A percentile compares a stretch with the other conserved stretches of the same genome.
These are phyloP conservation scores for Staurois parvus DNA, from an alignment of 2,797 vertebrate species.

Conservation along the genomic window DNA sequence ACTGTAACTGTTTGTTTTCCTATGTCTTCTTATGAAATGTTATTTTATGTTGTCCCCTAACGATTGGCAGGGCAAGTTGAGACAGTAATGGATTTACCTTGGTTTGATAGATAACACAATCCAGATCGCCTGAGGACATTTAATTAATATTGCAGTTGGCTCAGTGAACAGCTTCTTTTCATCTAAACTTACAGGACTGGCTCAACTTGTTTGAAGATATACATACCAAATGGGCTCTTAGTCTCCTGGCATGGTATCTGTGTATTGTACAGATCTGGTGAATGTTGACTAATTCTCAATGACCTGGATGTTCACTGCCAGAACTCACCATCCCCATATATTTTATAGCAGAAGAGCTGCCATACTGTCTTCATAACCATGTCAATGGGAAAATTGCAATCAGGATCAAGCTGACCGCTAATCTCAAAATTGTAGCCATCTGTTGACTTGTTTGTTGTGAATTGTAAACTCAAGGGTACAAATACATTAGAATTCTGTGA, in stretches of 20 bases:
- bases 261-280: neutral
- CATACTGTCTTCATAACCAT: too few species aligned
- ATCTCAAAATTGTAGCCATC: too few species aligned
- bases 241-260: neutral
- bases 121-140: constrained; percentile 15
- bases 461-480: too few species aligned
- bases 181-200: constrained; percentile 1
- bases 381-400: too few species aligned
- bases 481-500: too few species aligned
- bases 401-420: too few species aligned
- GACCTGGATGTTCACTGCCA: too few species aligned
- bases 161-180: neutral
- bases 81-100: neutral
- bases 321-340: too few species aligned
- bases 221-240: neutral
- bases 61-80: constrained; percentile 3
- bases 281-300: neutral
- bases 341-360: too few species aligned
- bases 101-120: neutral
- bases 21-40: neutral
- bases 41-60: neutral
- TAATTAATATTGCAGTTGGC: constrained; percentile 21
- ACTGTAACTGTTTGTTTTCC: neutral
- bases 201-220: constrained; percentile 7
- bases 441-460: too few species aligned